Percentiles rank a stretch among this genome's conserved stretches.
Conservation (phyloP, 2,797 vertebrate species). For the Leptodactylus fallax region DNA sequence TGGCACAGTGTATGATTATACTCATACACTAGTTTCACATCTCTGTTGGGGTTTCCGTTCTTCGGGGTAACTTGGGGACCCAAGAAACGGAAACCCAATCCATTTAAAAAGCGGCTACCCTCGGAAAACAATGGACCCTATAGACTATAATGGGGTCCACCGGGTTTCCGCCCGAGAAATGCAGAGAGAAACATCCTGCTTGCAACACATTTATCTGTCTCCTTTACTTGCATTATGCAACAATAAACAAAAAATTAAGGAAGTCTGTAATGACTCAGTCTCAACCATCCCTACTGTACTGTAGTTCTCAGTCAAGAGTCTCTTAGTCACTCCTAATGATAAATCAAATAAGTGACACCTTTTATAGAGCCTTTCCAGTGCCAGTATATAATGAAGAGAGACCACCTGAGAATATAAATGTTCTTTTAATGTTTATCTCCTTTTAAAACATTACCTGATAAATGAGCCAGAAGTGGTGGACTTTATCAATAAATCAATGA, state of each 20-base stretch:
- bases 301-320: neutral
- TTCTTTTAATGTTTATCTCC: slow-evolving; percentile 13
- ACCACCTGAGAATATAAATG: slow-evolving; percentile 11
- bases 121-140: too few relatives aligned
- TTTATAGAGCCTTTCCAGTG: neutral
- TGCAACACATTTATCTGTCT: too few relatives aligned
- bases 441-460: slow-evolving; percentile 65
- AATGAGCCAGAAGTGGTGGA: slow-evolving; percentile 63
- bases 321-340: neutral
- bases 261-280: neutral
- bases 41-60: too few relatives aligned
- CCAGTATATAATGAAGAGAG: neutral
- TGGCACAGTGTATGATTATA: too few relatives aligned
- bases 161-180: too few relatives aligned
- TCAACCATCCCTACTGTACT: neutral
- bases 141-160: too few relatives aligned
- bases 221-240: neutral
- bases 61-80: too few relatives aligned
- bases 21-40: too few relatives aligned
- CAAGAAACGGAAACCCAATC: too few relatives aligned
- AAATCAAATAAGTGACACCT: neutral
- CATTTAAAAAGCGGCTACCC: too few relatives aligned
- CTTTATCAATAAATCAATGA: slow-evolving; percentile 72
- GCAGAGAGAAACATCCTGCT: too few relatives aligned
- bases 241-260: neutral